Evolutionary conservation across 2,113 vertebrate species (phyloP), one percentile per base, ranked within the genome.

Genomic region (Perccottus glenii): DNA sequence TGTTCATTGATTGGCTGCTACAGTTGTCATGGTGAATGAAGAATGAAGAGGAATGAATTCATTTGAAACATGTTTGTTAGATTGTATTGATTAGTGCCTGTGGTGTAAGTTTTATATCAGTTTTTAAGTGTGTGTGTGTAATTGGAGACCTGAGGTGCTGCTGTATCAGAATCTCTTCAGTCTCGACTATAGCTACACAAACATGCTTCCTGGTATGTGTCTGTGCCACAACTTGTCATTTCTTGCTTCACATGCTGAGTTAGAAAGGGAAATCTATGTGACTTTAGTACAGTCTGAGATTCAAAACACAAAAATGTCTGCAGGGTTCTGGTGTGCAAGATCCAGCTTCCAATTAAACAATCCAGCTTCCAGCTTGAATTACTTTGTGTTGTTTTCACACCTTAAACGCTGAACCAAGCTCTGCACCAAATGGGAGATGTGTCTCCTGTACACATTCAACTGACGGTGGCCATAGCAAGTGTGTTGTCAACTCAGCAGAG

Each of bases 141-240:
- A 71, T 45, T 27, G 5, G n/a, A 55, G 44, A 46, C 86, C 80
- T 7, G 19, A 61, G 60, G 90, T 67, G 33, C 14, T 5, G 19
- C 1, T 56, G 43, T 66, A 67, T 75, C 73, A 52, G 69, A 85
- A 85, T 77, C 56, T 49, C 62, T 62, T 27, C 58, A 55, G 47
- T 72, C 32, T 7, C 16, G 61, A 52, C 16, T 35, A 60, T 43
- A 61, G 15, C 40, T 64, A 43, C 42, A 72, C 72, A 55, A 47
- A 43, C 46, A 50, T 55, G 71, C 85, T 85, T 14, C 33, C 70
- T 77, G 60, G 65, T 63, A 53, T 55, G 71, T 15, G 10, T 2
- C 40, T 11, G 4, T 48, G 67, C 70, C 67, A 72, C 38, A 70
- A 82, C 90, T 60, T 84, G 88, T 68, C 57, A 7, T 4, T 36